Base-by-base conservation (phyloP, 2,797 vertebrate genomes). In the Pseudocheirus occidentalis region DNA sequence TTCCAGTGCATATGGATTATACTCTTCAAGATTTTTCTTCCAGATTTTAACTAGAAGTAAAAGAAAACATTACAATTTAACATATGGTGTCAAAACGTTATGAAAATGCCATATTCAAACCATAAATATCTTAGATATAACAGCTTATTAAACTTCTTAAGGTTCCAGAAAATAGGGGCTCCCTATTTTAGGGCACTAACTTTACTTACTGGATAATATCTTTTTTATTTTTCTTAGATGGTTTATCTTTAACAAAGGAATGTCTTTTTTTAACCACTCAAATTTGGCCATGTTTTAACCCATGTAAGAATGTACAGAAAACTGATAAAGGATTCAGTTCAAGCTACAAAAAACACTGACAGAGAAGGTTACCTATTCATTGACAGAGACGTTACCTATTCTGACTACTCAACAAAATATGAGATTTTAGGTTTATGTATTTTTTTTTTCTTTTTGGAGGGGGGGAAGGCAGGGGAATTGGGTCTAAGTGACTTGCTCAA, bases 21-120 rank as follows among this genome's bases (percentile, higher is more conserved):
- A 99, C 0, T 98, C 98, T 97, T 99, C 98, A 97, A 98, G 98
- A 91, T 98, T 99, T 96, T 94, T 98, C 97, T 97, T 99, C 99
- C 99, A 99, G 94, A 99, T 96, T 97, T 98, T 98, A 97, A 99
- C 99, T 99, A 96, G 12, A 52, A 90, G 81, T 9, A 46, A 58
- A 90, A 96, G 31, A 91, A 58, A 94, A 92, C 0, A 4, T 57
- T 54, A n/a, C 46, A 18, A 81, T 31, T 97, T 29, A 94, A 1
- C 24, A 56, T 29, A 12, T 91, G 14, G 6, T 55, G 34, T 14
- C 40, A 90, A 58, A 16, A 55, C 46, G 21, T 21, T 53, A 31
- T 28, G 46, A 55, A 57, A 92, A 40, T 46, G 13, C 54, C 56
- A 73, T 21, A 31, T 16, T 40, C 24, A 90, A 73, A 40, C 10